phyloP scores from a whole-genome alignment of 2,888 invertebrate species.

The Pediacus dermestoides region DNA sequence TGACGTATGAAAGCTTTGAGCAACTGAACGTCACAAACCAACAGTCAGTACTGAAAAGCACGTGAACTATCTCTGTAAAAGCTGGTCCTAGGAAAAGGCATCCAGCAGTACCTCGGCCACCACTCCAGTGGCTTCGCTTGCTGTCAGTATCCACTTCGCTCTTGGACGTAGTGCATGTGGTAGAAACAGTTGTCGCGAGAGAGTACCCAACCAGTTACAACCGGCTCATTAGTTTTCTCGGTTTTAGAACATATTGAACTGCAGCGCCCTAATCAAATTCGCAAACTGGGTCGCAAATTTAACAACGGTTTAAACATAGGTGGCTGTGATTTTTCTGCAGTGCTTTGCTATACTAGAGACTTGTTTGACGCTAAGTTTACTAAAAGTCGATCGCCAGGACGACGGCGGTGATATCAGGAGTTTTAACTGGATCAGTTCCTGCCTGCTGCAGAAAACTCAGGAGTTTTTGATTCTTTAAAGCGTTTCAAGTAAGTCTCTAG shows the following conservation, averaged over 20 bases:
- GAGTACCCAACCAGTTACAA: conserved; percentile 29
- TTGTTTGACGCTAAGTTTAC: conserved; percentile 22
- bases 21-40: too few relatives aligned
- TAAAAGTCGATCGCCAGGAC: conserved; percentile 26
- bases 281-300: conserved; percentile 29
- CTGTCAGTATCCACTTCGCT: conserved; percentile 35
- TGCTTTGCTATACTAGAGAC: conserved; percentile 18
- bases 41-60: conserved; percentile 25
- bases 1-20: too few relatives aligned
- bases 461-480: conserved; percentile 16
- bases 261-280: conserved; percentile 12
- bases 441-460: conserved; percentile 5
- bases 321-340: conserved; percentile 24
- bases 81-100: conserved; percentile 34
- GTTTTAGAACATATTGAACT: conserved; percentile 13
- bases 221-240: conserved; percentile 24
- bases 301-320: conserved; percentile 19
- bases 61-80: conserved; percentile 40
- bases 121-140: conserved; percentile 26
- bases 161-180: conserved; percentile 30
- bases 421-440: not conserved
- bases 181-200: conserved; percentile 16
- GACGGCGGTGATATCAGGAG: conserved; percentile 20
- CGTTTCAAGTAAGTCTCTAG: conserved; percentile 26
- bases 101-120: conserved; percentile 34